Base-by-base conservation (phyloP, 2,113 vertebrate genomes). In the Saccopteryx leptura region DNA sequence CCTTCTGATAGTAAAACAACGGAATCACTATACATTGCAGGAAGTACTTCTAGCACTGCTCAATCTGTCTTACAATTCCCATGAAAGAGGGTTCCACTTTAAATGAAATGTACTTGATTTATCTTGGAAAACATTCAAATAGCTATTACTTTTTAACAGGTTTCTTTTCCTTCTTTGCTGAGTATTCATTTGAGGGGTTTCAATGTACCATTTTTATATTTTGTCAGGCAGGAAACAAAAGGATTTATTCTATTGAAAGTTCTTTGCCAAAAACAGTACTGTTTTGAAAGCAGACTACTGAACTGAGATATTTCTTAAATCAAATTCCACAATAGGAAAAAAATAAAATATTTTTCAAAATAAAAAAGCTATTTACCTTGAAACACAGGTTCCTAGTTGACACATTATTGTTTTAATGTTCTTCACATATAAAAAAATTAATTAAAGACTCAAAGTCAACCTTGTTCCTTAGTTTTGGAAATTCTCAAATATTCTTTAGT, bases 181-280 rank as follows among this genome's bases (percentile, higher is more conserved):
- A 88, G 71, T 89, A 92, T 94, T 96, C 91, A 91, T 84, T 88
- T 91, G 72, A 97, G 68, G 56, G 52, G 33, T 96, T 97, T 90
- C 85, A 96, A 86, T 98, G 94, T 96, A 75, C 78, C 61, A n/a
- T 95, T 96, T 92, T 86, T 96, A 9, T 88, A 86, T 94, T 94
- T 96, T 96, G 94, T 96, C 94, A 97, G 81, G 71, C 11, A 85
- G 52, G 23, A 68, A 97, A 94, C 72, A 94, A 97, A 97, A 96
- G 68, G 50, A 86, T 86, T 96, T 95, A 96, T 97, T 94, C 86
- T 95, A 94, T 94, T 92, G 88, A 95, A 95, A 88, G 56, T 84
- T 92, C 85, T 92, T 92, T 97, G 66, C 85, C 80, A 94, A 93
- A 88, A 78, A 56, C 81, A 94, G 15, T 91, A 94, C 90, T 97